Evolutionary conservation across 1,140 invertebrate genomes (phyloP).

Genomic region (Drosophila tristis): DNA sequence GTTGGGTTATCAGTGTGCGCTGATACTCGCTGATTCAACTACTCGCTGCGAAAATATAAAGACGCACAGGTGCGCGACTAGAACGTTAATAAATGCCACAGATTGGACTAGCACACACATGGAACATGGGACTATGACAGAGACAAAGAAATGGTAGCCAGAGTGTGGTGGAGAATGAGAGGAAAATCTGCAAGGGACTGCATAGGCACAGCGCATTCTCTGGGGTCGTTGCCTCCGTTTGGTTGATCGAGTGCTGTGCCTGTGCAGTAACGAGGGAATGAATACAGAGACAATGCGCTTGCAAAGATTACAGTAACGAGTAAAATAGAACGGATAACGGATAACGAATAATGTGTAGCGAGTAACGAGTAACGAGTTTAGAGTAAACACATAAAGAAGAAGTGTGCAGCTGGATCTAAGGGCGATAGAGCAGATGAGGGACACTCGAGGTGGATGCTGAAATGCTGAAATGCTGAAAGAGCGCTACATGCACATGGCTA

Average conservation of each 20-base stretch:
- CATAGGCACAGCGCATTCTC: constrained; percentile 20
- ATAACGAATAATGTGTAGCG: constrained; percentile 13
- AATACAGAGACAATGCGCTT: neutral
- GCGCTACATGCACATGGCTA: constrained; percentile 17
- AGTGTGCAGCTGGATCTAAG: constrained; percentile 81
- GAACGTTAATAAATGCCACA: constrained; percentile 83
- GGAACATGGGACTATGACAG: neutral
- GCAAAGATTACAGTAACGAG: constrained; percentile 15
- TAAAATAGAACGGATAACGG: constrained; percentile 16
- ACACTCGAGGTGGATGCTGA: neutral
- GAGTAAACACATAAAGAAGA: constrained; percentile 68
- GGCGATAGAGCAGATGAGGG: constrained; percentile 39
- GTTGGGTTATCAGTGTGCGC: constrained; percentile 10
- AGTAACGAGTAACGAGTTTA: constrained; percentile 33
- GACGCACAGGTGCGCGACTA: constrained; percentile 76
- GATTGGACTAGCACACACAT: constrained; percentile 69
- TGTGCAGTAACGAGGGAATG: too few relatives aligned
- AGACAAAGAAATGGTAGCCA: constrained; percentile 15
- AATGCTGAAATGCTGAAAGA: constrained; percentile 22
- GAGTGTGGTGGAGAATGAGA: neutral
- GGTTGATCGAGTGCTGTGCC: too few relatives aligned
- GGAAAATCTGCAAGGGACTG: constrained; percentile 23
- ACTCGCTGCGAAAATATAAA: constrained; percentile 49
- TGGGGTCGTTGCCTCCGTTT: too few relatives aligned
- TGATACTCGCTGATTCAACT: constrained; percentile 22